Evolutionary conservation across 1,140 invertebrate genomes (phyloP), one percentile per base, ranked within the genome.

Genomic region (Drosophila yakuba): DNA sequence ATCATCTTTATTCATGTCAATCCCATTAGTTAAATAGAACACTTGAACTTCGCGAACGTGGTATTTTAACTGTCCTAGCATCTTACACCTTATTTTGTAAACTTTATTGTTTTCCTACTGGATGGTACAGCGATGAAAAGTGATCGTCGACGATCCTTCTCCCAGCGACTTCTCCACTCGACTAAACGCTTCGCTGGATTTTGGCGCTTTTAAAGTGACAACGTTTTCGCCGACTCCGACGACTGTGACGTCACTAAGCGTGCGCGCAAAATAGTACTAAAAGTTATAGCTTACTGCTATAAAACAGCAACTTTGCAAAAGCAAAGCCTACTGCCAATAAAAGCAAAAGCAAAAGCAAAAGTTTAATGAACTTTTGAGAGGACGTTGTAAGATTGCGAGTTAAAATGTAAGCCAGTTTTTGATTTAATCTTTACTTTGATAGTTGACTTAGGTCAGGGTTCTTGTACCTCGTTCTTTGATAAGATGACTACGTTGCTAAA

Each of bases 161-260:
- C 54, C 60, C 54, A 75, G 55, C 39, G 38, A 32, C 52, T 55
- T 48, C 80, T 79, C 20, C 47, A 63, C 45, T 72, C 60, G 64
- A 83, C 80, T 83, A 75, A 83, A 51, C 64, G 56, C 48, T 63
- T 44, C 52, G 64, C 56, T 39, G 44, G 32, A 45, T 50, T 23
- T 36, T 36, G 45, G 41, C 44, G 71, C 55, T 83, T 83, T 78
- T 83, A 83, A 68, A 83, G 77, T 56, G 52, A 44, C 57, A 50
- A 71, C 72, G 52, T 57, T 74, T 66, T 67, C 35, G 38, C 47
- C 44, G 32, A 39, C 62, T 43, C 51, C 20, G 36, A 17, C 32
- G 57, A 6, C 35, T 57, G 44, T 74, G 78, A 80, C 74, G 77
- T 80, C 77, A 77, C 74, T 20, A 36, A 48, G 47, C 78, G 66